These are phyloP conservation scores for Etheostoma cragini DNA, from an alignment of 2,113 vertebrate genomes.

Conservation along the genomic window DNA sequence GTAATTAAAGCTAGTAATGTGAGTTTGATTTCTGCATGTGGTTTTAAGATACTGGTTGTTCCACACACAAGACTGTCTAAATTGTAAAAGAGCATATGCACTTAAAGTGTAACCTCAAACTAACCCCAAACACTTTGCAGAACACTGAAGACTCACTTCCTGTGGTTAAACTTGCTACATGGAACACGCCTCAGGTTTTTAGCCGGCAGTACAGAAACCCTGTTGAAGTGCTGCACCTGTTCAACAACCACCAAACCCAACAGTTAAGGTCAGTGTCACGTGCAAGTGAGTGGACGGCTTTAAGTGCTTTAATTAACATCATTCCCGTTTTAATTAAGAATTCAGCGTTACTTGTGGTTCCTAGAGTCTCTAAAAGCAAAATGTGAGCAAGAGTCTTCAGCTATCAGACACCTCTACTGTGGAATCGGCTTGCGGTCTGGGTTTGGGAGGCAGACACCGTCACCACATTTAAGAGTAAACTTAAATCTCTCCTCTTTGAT, in stretches of 20 bases:
- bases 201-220: background rate
- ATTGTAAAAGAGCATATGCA: conserved; percentile 30
- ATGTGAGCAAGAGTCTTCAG: too few species aligned
- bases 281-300: background rate
- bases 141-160: conserved; percentile 37
- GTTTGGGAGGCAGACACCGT: too few species aligned
- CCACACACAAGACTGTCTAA: conserved; percentile 15
- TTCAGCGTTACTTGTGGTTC: too few species aligned
- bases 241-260: conserved; percentile 9
- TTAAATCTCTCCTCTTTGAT: too few species aligned
- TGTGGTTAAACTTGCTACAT: conserved; percentile 38
- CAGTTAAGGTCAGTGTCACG: background rate
- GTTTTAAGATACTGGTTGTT: conserved; percentile 35
- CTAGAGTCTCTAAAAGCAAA: too few species aligned
- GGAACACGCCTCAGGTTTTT: conserved; percentile 32
- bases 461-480: too few species aligned
- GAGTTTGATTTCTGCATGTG: conserved; percentile 15
- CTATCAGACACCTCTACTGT: too few species aligned
- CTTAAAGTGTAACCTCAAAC: conserved; percentile 46
- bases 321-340: background rate
- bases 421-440: too few species aligned
- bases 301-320: background rate
- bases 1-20: conserved; percentile 3
- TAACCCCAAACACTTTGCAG: conserved; percentile 49
- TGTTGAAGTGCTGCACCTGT: background rate